These are phyloP conservation scores for Acipenser ruthenus DNA, from an alignment of 2,797 vertebrate species.

Conservation along the genomic window DNA sequence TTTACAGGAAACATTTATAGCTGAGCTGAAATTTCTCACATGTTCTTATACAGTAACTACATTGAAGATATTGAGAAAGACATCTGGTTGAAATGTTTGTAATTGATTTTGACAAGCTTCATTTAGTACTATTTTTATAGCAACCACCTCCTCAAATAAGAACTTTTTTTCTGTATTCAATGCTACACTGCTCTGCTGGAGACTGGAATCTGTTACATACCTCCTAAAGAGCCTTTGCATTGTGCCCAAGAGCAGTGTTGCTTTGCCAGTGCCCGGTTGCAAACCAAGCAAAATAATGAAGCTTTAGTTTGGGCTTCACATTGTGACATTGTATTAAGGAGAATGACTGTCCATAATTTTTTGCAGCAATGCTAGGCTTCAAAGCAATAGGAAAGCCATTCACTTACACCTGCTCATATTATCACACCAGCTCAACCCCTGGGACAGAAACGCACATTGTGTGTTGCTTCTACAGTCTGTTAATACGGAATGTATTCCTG, in stretches of 20 bases:
- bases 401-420: slow-evolving; percentile 1
- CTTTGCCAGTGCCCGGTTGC: not conserved
- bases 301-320: slow-evolving; percentile 7
- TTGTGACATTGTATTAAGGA: slow-evolving; percentile 1
- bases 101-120: too few relatives aligned
- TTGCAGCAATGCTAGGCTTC: not conserved
- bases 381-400: slow-evolving; percentile 1
- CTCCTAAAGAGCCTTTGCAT: not conserved
- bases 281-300: slow-evolving; percentile 4
- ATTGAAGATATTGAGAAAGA: too few relatives aligned
- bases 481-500: slow-evolving; percentile 5
- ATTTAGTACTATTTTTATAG: too few relatives aligned
- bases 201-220: not conserved
- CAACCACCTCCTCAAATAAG: too few relatives aligned
- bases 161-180: not conserved
- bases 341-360: not conserved
- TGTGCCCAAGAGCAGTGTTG: not conserved
- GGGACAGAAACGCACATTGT: not conserved
- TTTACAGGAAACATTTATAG: too few relatives aligned
- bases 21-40: too few relatives aligned
- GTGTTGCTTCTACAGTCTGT: not conserved
- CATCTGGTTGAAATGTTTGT: too few relatives aligned
- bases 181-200: not conserved
- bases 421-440: not conserved
- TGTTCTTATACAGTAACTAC: too few relatives aligned